Percentiles rank a stretch among this genome's conserved stretches.
Conservation (phyloP, 2,888 invertebrate species). For the Athetis lepigone region DNA sequence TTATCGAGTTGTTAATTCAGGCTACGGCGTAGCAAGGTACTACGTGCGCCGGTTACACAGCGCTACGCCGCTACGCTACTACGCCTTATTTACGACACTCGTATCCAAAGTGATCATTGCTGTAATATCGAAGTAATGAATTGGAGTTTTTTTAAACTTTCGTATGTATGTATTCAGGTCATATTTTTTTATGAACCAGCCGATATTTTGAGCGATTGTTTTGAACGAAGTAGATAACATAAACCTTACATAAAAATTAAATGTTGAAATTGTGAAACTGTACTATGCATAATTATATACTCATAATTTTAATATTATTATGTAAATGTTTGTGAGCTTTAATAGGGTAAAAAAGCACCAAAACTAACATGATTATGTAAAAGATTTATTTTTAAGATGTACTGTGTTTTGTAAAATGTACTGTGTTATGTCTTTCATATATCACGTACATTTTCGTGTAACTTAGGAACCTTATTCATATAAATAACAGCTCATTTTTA, state of each 20-base stretch:
- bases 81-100: slow-evolving; percentile 62
- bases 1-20: slow-evolving; percentile 56
- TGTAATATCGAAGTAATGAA: slow-evolving; percentile 55
- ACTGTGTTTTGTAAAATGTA: no score
- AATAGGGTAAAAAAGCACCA: no score
- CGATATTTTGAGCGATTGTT: neutral
- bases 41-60: slow-evolving; percentile 63
- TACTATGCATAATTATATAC: neutral
- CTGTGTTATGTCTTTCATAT: no score
- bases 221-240: neutral
- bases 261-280: neutral
- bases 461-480: neutral
- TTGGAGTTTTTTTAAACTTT: slow-evolving; percentile 46
- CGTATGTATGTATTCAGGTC: slow-evolving; percentile 16
- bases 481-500: slow-evolving; percentile 1
- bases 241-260: neutral
- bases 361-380: no score
- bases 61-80: slow-evolving; percentile 51
- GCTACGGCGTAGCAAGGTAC: slow-evolving; percentile 60
- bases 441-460: neutral
- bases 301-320: no score
- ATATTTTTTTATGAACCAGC: slow-evolving; percentile 19
- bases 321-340: no score
- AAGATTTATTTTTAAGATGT: no score
- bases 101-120: slow-evolving; percentile 61